Evolutionary conservation across 2,797 vertebrate genomes (phyloP).

Genomic region (Notoglanidium macrostoma): DNA sequence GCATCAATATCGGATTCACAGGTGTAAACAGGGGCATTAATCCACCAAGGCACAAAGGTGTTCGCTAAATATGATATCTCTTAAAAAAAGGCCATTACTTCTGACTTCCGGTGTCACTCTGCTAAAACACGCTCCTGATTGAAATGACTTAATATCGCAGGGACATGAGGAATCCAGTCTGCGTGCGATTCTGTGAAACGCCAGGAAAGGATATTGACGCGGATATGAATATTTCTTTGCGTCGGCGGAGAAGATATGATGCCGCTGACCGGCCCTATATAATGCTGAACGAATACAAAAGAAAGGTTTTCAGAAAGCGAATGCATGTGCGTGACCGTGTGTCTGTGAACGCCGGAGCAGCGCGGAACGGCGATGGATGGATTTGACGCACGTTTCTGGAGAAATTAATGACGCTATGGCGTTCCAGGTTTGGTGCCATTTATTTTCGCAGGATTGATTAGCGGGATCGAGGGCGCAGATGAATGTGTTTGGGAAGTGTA

Average conservation of each 20-base stretch:
- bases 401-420: conserved; percentile 71
- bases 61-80: conserved; percentile 27
- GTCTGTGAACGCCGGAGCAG: conserved; percentile 18
- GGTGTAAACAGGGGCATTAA: conserved; percentile 41
- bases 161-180: background rate
- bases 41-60: conserved; percentile 4
- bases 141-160: background rate
- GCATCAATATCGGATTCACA: conserved; percentile 27
- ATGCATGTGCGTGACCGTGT: conserved; percentile 11
- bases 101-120: background rate
- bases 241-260: background rate
- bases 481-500: conserved; percentile 70
- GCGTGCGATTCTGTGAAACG: background rate
- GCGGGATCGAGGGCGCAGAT: conserved; percentile 67
- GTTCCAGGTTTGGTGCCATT: conserved; percentile 69
- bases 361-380: conserved; percentile 52
- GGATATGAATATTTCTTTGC: background rate
- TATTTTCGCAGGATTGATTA: conserved; percentile 76
- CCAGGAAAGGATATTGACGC: background rate
- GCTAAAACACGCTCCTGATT: background rate
- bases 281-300: background rate
- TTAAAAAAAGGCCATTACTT: conserved; percentile 7
- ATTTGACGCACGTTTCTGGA: conserved; percentile 66
- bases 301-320: background rate
- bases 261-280: background rate